Conservation (phyloP, 2,113 vertebrate species). For the Pseudorhombus dupliciocellatus region DNA sequence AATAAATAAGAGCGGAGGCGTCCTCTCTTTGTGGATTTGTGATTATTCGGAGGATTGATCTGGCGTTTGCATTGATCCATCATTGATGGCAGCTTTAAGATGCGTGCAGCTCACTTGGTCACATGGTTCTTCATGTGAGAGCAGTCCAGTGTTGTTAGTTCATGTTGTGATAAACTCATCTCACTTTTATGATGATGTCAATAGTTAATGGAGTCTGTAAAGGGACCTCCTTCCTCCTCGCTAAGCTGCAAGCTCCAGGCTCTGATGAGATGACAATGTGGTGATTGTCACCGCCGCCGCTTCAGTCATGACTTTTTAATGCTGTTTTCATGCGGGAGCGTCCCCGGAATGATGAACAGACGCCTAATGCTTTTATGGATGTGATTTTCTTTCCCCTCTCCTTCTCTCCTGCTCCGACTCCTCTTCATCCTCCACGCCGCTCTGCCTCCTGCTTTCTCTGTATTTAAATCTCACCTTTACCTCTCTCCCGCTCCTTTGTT, state of each 20-base stretch:
- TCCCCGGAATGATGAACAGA: conserved; percentile 63
- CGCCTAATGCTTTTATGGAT: conserved; percentile 61
- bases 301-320: conserved; percentile 72
- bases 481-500: conserved; percentile 4
- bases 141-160: conserved; percentile 31
- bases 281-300: conserved; percentile 55
- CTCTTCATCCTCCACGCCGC: background rate
- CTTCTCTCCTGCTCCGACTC: conserved; percentile 5
- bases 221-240: conserved; percentile 52
- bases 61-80: conserved; percentile 36
- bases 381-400: conserved; percentile 34
- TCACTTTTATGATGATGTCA: conserved; percentile 47
- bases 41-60: conserved; percentile 38
- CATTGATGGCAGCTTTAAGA: conserved; percentile 37
- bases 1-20: conserved; percentile 7
- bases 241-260: conserved; percentile 44
- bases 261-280: conserved; percentile 52
- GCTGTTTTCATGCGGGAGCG: conserved; percentile 59
- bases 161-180: conserved; percentile 36
- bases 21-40: conserved; percentile 12
- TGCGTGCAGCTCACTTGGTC: conserved; percentile 33
- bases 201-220: conserved; percentile 63
- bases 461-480: conserved; percentile 3
- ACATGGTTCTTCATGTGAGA: background rate
- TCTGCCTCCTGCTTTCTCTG: conserved; percentile 24